Evolutionary conservation across 2,797 vertebrate genomes (phyloP).

Genomic region (Darevskia mixta): DNA sequence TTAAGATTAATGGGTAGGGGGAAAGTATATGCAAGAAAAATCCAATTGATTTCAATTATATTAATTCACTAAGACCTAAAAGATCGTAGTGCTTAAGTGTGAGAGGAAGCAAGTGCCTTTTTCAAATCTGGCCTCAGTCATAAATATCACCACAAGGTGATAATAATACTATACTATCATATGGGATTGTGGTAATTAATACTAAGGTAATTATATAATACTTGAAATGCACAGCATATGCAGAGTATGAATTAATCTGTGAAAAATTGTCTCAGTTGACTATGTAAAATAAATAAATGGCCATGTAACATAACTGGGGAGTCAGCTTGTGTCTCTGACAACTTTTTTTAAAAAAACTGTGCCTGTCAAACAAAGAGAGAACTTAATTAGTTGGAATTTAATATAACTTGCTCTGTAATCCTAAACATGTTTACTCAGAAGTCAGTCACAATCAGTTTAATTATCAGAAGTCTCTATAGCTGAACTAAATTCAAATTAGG

Average conservation of each 20-base stretch:
- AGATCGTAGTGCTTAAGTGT: too few relatives aligned
- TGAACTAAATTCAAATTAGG: too few relatives aligned
- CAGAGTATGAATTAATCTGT: neutral
- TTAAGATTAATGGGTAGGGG: too few relatives aligned
- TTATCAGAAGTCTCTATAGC: too few relatives aligned
- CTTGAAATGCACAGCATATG: neutral
- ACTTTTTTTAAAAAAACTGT: neutral
- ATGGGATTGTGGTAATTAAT: neutral
- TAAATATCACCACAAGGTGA: neutral
- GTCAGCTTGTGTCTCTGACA: neutral
- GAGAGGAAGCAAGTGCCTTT: neutral
- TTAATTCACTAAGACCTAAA: too few relatives aligned
- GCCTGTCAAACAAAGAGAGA: neutral
- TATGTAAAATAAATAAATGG: neutral
- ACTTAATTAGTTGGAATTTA: neutral
- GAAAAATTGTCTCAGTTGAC: neutral
- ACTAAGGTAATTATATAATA: neutral
- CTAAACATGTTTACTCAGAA: too few relatives aligned
- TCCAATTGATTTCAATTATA: too few relatives aligned
- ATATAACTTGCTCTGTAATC: neutral
- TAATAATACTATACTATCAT: neutral
- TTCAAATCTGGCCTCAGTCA: too few relatives aligned
- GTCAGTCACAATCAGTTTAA: neutral
- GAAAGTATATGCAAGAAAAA: too few relatives aligned
- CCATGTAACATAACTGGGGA: neutral